Evolutionary conservation across 2,888 invertebrate genomes (phyloP), one percentile per base, ranked within the genome.

Genomic region (Hirtodrosophila trivittata): DNA sequence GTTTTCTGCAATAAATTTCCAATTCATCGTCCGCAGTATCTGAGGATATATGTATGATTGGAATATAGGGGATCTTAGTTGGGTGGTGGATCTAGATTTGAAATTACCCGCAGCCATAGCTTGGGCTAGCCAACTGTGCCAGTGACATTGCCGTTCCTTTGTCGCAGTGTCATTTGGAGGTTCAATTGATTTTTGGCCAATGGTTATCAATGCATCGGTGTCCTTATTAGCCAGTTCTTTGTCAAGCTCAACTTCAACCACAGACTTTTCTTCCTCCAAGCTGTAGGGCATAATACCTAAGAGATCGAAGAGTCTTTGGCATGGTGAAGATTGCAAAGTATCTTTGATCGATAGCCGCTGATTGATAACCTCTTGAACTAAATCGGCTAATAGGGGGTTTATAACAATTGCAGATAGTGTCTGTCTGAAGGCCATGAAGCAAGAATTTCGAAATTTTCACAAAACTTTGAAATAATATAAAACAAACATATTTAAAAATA

Each of bases 1-100:
- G n/a, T n/a, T n/a, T n/a, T n/a, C 33, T 56, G 8, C 26, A 37
- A 33, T 67, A 74, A 14, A 81, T 41, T 1, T 66, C 67, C 6
- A 66, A 38, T 0, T 85, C 81, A 41, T 82, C 78, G 3, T 69
- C 82, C 4, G 78, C 72, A 7, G 56, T 55, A 26, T 84, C 81
- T 81, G 58, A 8, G 57, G 32, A 12, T 42, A 6, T 5, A 3
- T 12, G 14, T 1, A 16, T n/a, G 8, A 30, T n/a, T 30, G 30
- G n/a, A 30, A 30, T 3, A n/a, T n/a, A n/a, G n/a, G n/a, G n/a
- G 25, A 25, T 5, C 4, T 25, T 5, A 25, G 25, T 5, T 5
- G 25, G n/a, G n/a, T n/a, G 18, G 10, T 32, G 1, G 5, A 18
- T n/a, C 5, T 13, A 45, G 10, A 14, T 10, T 1, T 6, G 7